These are phyloP conservation scores for Idris sp. DNA, from an alignment of 1,140 invertebrate genomes.

Conservation along the genomic window DNA sequence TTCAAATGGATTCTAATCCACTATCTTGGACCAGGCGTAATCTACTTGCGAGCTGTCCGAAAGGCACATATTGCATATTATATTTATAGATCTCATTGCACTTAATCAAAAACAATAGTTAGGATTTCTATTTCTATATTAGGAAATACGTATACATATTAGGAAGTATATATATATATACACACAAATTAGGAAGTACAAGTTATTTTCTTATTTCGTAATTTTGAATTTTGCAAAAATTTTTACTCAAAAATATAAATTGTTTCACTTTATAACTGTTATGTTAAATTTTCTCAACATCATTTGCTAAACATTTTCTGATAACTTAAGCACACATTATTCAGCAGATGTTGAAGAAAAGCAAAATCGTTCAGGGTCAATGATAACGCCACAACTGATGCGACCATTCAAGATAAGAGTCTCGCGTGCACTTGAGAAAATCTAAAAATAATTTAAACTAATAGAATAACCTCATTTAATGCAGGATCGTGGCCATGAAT, in stretches of 20 bases:
- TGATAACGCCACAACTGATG: constrained; percentile 55
- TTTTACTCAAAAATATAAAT: no score
- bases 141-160: no score
- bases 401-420: constrained; percentile 47
- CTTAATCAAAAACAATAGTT: not conserved
- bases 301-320: no score
- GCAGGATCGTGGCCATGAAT: constrained; percentile 50
- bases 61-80: constrained; percentile 25
- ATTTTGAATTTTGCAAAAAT: no score
- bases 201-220: no score
- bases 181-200: no score
- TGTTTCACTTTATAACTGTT: no score
- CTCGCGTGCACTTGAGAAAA: constrained; percentile 55
- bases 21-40: constrained; percentile 29
- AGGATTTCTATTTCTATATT: no score
- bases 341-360: no score
- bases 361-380: constrained; percentile 39
- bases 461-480: constrained; percentile 58
- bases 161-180: no score
- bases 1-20: constrained; percentile 51
- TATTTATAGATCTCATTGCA: constrained; percentile 55
- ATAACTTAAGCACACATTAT: not conserved
- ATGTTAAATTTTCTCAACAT: no score
- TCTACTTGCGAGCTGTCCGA: constrained; percentile 43
- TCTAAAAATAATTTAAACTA: constrained; percentile 55